A percentile compares a stretch with the other conserved stretches of the same genome.
Evolutionary conservation across 2,888 invertebrate species (phyloP).

Genomic region (Tenthredo notha): DNA sequence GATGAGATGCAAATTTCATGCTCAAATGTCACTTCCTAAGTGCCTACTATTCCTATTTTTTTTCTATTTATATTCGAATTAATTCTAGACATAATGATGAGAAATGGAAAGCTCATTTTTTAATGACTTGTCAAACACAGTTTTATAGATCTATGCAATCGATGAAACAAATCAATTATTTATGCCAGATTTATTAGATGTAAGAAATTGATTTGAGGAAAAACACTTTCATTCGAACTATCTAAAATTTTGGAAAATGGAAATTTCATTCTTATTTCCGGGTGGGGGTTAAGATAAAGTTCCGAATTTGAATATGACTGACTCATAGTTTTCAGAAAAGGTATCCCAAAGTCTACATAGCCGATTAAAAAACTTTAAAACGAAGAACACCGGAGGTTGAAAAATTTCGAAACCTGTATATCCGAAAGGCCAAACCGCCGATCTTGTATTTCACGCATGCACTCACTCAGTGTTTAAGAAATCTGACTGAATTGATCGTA

Average conservation of each 20-base stretch:
- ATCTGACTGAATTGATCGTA: too few relatives aligned
- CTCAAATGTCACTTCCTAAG: slow-evolving; percentile 3
- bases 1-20: neutral
- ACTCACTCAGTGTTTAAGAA: too few relatives aligned
- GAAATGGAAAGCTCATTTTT: neutral
- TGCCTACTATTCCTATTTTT: neutral
- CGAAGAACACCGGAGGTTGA: too few relatives aligned
- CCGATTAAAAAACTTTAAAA: too few relatives aligned
- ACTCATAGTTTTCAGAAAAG: too few relatives aligned
- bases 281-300: too few relatives aligned
- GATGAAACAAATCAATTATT: neutral
- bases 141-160: neutral
- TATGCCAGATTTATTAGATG: neutral
- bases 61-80: neutral
- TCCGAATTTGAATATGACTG: too few relatives aligned
- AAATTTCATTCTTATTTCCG: neutral
- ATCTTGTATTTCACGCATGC: too few relatives aligned
- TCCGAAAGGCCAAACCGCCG: too few relatives aligned
- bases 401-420: too few relatives aligned
- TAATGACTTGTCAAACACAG: neutral
- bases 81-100: neutral
- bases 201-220: neutral
- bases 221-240: neutral
- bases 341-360: too few relatives aligned
- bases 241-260: neutral